These are phyloP conservation scores for Gavia stellata DNA, from an alignment of 2,113 vertebrate genomes.

Conservation along the genomic window DNA sequence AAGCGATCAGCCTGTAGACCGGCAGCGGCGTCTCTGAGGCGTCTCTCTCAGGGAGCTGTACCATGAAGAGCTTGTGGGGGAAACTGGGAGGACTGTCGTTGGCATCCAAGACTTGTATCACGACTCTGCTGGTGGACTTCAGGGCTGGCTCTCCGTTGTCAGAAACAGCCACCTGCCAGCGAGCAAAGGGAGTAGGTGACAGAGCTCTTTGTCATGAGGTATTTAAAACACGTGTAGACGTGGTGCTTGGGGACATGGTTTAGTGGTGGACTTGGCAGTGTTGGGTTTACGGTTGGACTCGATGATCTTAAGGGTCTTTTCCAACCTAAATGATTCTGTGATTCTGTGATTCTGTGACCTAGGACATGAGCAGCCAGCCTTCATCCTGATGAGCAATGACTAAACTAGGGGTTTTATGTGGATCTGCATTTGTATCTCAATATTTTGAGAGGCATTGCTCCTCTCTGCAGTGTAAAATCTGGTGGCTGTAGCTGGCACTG, in stretches of 20 bases:
- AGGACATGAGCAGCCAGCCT: background rate
- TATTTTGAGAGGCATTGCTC: background rate
- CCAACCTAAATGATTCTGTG: too few species aligned
- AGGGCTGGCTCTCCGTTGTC: constrained; percentile 85
- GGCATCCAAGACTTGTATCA: constrained; percentile 84
- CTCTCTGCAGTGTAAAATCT: background rate
- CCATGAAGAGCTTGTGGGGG: constrained; percentile 88
- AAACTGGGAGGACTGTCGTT: constrained; percentile 90
- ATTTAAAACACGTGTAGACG: too few species aligned
- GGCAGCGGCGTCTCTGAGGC: constrained; percentile 19
- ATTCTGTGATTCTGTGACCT: too few species aligned
- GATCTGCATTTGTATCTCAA: background rate
- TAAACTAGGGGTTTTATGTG: accelerated
- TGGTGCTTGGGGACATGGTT: too few species aligned
- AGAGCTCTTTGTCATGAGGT: background rate
- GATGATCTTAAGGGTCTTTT: too few species aligned
- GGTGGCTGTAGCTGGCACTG: background rate
- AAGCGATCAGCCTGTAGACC: constrained; percentile 85
- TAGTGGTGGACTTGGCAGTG: too few species aligned
- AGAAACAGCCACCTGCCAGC: constrained; percentile 83
- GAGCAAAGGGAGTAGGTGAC: background rate
- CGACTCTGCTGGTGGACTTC: constrained; percentile 86
- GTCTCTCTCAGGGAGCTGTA: constrained; percentile 77
- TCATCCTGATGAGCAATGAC: background rate
- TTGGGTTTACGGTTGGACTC: too few species aligned